Base-by-base conservation (phyloP, 2,888 invertebrate genomes). In the Cheilosia soror region DNA sequence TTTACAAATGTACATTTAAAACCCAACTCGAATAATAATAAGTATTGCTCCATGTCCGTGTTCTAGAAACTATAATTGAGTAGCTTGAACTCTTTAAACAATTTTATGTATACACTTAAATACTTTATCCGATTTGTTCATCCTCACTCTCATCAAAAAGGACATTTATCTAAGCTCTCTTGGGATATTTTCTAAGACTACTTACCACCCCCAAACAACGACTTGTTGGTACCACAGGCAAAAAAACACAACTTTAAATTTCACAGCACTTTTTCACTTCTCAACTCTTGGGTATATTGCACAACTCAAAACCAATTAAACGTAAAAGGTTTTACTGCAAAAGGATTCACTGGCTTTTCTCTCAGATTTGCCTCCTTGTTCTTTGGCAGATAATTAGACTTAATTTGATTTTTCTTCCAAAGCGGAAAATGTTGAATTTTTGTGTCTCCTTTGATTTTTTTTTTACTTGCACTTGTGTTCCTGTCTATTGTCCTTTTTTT, bases 141-240 rank as follows among this genome's bases (percentile, higher is more conserved):
- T 5, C 25, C 5, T 13, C 6, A 2, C n/a, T 42, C 42, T 11
- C 15, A 33, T 13, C 31, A 20, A 60, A 47, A 47, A n/a, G 15
- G 5, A 44, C 15, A 62, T 29, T 44, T 44, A n/a, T 55, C 53
- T 3, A 55, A 15, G 13, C 31, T 55, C 31, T 15, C 15, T 20
- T 11, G 5, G 44, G n/a, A 62, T 9, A 15, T 6, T 33, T n/a
- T 20, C 27, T 9, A 5, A 11, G 7, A 13, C 33, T 37, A 51
- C 65, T 66, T 66, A 66, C 65, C 65, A 66, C 15, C 13, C 37
- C 65, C 37, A 40, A 51, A 63, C 44, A 55, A 37, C 57, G 47
- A 72, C 73, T 73, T 80, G 73, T 79, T 79, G 73, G 66, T 20
- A 47, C 55, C 40, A 27, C 40, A 42, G 20, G 5, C 66, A 47